A percentile compares a stretch with the other conserved stretches of the same genome.
These are phyloP conservation scores for Cardiocondyla obscurior DNA, from an alignment of 1,140 invertebrate genomes.

Conservation along the genomic window DNA sequence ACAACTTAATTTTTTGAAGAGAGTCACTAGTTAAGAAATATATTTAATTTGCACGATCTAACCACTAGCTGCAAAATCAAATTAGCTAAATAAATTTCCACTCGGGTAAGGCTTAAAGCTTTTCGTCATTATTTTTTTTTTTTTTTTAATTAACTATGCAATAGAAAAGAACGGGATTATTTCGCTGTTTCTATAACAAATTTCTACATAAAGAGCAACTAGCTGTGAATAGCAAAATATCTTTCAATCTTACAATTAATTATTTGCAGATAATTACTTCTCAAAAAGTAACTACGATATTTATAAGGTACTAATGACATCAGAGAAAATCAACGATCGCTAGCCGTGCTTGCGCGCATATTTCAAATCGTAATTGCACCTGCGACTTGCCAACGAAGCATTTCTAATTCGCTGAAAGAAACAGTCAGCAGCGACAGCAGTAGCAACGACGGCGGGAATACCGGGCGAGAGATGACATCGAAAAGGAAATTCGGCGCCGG, in stretches of 20 bases:
- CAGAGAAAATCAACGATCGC: not conserved
- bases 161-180: not conserved
- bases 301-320: not conserved
- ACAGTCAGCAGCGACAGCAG: conserved; percentile 65
- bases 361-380: conserved; percentile 26
- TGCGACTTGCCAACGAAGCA: conserved; percentile 25
- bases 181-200: not conserved
- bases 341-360: not conserved
- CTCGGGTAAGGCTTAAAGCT: too few relatives aligned
- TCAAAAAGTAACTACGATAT: not conserved
- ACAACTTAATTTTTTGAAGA: too few relatives aligned
- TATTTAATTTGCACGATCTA: too few relatives aligned
- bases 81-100: too few relatives aligned
- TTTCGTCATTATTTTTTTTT: too few relatives aligned
- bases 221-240: not conserved
- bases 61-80: too few relatives aligned
- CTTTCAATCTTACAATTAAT: not conserved
- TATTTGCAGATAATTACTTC: conserved; percentile 6
- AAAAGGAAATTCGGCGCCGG: conserved; percentile 53
- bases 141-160: not conserved
- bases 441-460: conserved; percentile 53
- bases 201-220: not conserved
- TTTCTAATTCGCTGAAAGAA: conserved; percentile 65
- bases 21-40: too few relatives aligned
- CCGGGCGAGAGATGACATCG: conserved; percentile 37